Evolutionary conservation across 1,140 invertebrate species (phyloP), one percentile per base, ranked within the genome.

Genomic region (Drosophila bifasciata): DNA sequence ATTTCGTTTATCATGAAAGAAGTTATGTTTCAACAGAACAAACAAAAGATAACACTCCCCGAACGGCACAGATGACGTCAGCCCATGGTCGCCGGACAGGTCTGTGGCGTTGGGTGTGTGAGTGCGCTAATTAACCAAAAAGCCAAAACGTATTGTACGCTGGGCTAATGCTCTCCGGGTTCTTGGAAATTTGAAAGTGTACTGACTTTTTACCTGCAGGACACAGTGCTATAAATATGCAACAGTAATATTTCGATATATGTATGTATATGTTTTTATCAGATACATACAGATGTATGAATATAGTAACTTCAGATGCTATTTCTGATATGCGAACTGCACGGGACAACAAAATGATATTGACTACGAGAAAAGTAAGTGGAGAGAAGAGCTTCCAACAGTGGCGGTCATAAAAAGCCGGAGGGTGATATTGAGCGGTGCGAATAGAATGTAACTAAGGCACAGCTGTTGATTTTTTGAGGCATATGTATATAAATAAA

Each of bases 341-440:
- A 70, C 81, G 76, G 61, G 78, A 28, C 57, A 77, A 70, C 77
- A 61, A 88, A 88, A 61, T 56, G 69, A 81, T 86, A 86, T 83
- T 86, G 81, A 58, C 73, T 53, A 61, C 62, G 58, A 43, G n/a
- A 13, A 15, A 36, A 19, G 40, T 39, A 28, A n/a, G 58, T 13
- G 40, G 40, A 25, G 32, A 51, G 50, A 25, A 32, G 60, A 73
- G 70, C 69, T 57, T 45, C 58, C 16, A 13, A 75, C 71, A 75
- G 70, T 74, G 52, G 19, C 8, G 70, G 60, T 39, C 69, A 41
- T 40, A 46, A 73, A 64, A 72, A 73, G 51, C 25, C 44, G 11
- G 25, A 13, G 28, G 16, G 23, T 39, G 57, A 8, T 21, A 21
- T 41, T 36, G 9, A 3, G 16, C 1, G 19, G 36, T 28, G 28